Evolutionary conservation across 2,113 vertebrate species (phyloP).

Genomic region (Cromileptes altivelis): DNA sequence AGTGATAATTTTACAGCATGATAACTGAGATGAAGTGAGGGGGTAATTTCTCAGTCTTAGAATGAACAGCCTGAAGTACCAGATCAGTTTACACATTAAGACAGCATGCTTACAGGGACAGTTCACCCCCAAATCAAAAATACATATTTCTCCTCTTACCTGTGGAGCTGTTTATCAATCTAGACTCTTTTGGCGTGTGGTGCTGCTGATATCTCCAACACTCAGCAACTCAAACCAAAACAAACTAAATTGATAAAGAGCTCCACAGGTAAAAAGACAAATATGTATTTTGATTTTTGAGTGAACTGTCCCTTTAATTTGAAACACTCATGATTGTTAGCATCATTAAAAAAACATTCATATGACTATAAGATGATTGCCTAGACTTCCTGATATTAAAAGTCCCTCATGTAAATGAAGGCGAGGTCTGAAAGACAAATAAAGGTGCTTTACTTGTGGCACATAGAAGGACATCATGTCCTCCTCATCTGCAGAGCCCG

Average conservation of each 20-base stretch:
- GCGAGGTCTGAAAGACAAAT: background rate
- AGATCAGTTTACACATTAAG: background rate
- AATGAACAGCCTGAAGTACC: background rate
- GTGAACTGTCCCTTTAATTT: no score
- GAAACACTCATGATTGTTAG: background rate
- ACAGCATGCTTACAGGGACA: background rate
- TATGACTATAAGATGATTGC: background rate
- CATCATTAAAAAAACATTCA: background rate
- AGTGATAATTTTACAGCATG: background rate
- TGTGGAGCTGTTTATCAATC: no score
- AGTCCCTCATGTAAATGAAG: background rate
- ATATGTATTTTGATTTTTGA: no score
- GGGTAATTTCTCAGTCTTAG: background rate
- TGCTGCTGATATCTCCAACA: no score
- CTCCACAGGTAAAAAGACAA: no score
- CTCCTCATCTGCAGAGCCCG: slow-evolving; percentile 85
- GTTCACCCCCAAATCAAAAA: no score
- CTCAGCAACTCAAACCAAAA: no score
- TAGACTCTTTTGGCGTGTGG: no score
- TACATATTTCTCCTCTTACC: no score
- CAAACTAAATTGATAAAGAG: no score
- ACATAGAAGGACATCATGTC: slow-evolving; percentile 75
- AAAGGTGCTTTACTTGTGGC: slow-evolving; percentile 67
- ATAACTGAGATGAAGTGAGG: background rate
- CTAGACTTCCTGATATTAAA: background rate